Conservation (phyloP, 2,888 invertebrate species). For the Mesochorus sp. region DNA sequence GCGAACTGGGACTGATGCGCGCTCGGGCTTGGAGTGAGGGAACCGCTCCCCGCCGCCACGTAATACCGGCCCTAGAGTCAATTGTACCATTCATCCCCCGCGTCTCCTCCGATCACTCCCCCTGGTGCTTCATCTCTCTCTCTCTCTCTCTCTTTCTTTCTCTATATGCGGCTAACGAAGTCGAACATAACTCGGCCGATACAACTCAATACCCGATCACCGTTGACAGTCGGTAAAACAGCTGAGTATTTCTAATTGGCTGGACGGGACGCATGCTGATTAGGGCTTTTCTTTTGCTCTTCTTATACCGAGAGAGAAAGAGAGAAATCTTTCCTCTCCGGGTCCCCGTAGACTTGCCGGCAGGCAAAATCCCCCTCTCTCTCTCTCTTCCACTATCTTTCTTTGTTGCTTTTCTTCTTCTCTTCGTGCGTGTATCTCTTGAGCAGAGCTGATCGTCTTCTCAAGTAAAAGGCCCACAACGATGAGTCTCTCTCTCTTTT, state of each 20-base stretch:
- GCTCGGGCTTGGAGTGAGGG: conserved; percentile 1
- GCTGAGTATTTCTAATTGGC: conserved; percentile 81
- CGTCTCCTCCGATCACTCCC: conserved; percentile 9
- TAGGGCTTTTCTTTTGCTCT: conserved; percentile 79
- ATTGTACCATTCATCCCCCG: conserved; percentile 45
- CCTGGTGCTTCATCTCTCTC: conserved; percentile 17
- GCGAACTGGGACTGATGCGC: conserved; percentile 40
- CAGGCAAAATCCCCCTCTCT: not conserved
- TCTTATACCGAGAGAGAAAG: conserved; percentile 55
- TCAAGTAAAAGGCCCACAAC: not conserved
- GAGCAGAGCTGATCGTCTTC: conserved; percentile 29
- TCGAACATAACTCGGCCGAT: conserved; percentile 80
- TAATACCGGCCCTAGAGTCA: conserved; percentile 23
- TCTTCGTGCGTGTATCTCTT: not conserved
- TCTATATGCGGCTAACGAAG: conserved; percentile 77
- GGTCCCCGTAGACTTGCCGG: conserved; percentile 41
- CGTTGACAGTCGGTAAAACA: conserved; percentile 82
- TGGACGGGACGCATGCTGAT: conserved; percentile 80
- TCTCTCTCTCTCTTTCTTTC: conserved; percentile 24
- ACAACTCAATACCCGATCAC: conserved; percentile 80
- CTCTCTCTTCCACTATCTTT: not conserved
- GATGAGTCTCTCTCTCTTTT: not conserved
- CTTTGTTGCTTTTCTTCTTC: not conserved
- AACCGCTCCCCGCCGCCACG: conserved; percentile 29
- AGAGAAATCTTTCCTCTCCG: not conserved